Percentiles rank a stretch among this genome's conserved stretches.
Evolutionary conservation across 2,888 invertebrate species (phyloP).

Genomic region (Aporophyla nigra): DNA sequence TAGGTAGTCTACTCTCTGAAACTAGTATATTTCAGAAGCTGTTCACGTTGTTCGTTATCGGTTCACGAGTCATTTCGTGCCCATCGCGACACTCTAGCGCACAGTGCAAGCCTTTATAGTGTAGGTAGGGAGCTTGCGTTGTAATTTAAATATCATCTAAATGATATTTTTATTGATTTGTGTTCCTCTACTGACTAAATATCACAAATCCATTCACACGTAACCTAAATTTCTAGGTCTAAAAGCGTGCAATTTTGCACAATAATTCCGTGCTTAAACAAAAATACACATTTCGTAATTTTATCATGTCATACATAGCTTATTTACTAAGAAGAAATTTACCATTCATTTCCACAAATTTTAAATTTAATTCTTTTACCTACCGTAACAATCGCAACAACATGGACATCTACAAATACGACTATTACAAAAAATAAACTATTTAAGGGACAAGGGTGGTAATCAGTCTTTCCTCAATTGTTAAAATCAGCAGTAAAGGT

Average conservation of each 20-base stretch:
- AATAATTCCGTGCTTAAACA: too few relatives aligned
- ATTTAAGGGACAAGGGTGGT: background rate
- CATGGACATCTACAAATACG: background rate
- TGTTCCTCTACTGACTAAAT: too few relatives aligned
- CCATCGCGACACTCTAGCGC: conserved; percentile 60
- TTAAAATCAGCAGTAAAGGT: background rate
- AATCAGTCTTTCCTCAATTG: background rate
- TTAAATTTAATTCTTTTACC: too few relatives aligned
- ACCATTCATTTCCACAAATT: too few relatives aligned
- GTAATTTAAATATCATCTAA: background rate
- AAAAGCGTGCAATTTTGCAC: background rate
- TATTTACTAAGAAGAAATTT: too few relatives aligned
- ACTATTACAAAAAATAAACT: background rate
- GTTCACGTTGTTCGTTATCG: conserved; percentile 62
- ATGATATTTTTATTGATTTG: background rate
- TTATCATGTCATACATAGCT: too few relatives aligned
- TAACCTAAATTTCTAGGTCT: too few relatives aligned
- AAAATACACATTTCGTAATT: too few relatives aligned
- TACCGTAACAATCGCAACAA: background rate
- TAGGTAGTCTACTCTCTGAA: conserved; percentile 14
- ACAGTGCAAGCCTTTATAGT: conserved; percentile 51
- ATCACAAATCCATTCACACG: background rate
- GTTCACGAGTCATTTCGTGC: conserved; percentile 67
- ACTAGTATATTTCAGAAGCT: conserved; percentile 58
- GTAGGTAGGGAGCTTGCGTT: conserved; percentile 8